Evolutionary conservation across 2,888 invertebrate genomes (phyloP).

Genomic region (Cotesia congregata): DNA sequence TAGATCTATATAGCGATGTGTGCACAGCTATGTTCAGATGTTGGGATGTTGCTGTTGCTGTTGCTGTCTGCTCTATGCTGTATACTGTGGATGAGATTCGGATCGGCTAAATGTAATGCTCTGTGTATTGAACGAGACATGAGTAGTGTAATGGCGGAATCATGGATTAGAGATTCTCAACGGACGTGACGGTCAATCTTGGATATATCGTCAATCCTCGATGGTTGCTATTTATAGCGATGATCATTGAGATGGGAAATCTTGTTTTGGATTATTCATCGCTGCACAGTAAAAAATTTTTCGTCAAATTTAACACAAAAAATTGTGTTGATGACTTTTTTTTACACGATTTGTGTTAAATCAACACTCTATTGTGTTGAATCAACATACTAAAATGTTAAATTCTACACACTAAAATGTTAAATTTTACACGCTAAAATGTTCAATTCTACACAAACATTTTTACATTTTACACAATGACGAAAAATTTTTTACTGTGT

Average conservation of each 20-base stretch:
- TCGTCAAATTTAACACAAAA: too few species aligned
- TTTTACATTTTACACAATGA: too few species aligned
- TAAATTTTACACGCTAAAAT: too few species aligned
- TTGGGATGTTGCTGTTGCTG: background rate
- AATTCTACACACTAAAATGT: too few species aligned
- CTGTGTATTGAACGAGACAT: constrained; percentile 38
- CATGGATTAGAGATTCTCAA: constrained; percentile 67
- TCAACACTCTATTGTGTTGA: too few species aligned
- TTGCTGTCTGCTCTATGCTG: background rate
- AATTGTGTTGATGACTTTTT: too few species aligned
- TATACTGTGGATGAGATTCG: background rate
- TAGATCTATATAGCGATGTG: background rate
- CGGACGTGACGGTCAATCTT: constrained; percentile 42
- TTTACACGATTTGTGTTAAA: too few species aligned
- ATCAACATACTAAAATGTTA: too few species aligned
- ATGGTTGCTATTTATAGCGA: background rate
- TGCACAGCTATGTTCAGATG: too few species aligned
- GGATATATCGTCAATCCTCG: constrained; percentile 5
- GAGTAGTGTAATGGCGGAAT: constrained; percentile 60
- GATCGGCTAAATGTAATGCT: background rate
- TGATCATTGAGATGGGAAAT: background rate
- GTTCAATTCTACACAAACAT: too few species aligned
- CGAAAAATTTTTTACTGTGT: too few species aligned
- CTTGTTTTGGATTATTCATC: background rate
- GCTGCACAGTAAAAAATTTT: too few species aligned